A percentile compares a stretch with the other conserved stretches of the same genome.
phyloP scores from a whole-genome alignment of 2,797 vertebrate species.

The Microctenopoma lineatum region DNA sequence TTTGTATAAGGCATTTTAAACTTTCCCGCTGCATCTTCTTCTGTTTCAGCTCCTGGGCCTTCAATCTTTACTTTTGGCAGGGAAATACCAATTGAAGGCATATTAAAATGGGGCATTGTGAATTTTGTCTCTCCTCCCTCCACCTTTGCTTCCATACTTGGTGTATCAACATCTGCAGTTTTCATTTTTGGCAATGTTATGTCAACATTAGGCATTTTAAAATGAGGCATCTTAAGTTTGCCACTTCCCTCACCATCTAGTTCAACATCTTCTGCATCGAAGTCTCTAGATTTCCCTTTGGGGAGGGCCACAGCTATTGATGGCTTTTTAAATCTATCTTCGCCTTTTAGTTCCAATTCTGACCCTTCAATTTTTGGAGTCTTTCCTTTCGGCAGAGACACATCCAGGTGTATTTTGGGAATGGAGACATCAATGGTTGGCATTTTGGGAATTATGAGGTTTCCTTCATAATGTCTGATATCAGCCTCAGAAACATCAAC shows the following conservation, averaged over 20 bases:
- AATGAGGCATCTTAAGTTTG: too few relatives aligned
- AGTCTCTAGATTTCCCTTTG: slow-evolving; percentile 44
- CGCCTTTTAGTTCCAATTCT: slow-evolving; percentile 3
- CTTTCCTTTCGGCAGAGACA: slow-evolving; percentile 24
- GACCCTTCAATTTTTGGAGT: not conserved
- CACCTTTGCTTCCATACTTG: slow-evolving; percentile 11
- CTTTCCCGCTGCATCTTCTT: slow-evolving; percentile 42
- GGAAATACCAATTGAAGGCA: not conserved
- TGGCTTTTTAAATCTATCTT: slow-evolving; percentile 68
- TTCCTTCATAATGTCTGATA: slow-evolving; percentile 80
- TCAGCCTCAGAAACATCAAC: slow-evolving; percentile 82
- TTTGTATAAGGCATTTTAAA: slow-evolving; percentile 72
- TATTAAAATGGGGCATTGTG: not conserved
- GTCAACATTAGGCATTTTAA: too few relatives aligned
- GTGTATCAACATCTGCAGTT: slow-evolving; percentile 48
- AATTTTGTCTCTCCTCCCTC: not conserved
- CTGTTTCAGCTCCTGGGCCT: slow-evolving; percentile 36
- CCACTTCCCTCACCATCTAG: slow-evolving; percentile 16
- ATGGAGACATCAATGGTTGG: slow-evolving; percentile 79
- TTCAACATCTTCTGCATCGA: slow-evolving; percentile 27
- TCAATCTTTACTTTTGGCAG: not conserved
- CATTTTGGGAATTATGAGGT: slow-evolving; percentile 81
- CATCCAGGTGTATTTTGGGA: slow-evolving; percentile 80
- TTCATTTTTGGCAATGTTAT: slow-evolving; percentile 61
- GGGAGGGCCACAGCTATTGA: slow-evolving; percentile 40